Evolutionary conservation across 2,797 vertebrate genomes (phyloP), one percentile per base, ranked within the genome.

Genomic region (Liasis olivaceus): DNA sequence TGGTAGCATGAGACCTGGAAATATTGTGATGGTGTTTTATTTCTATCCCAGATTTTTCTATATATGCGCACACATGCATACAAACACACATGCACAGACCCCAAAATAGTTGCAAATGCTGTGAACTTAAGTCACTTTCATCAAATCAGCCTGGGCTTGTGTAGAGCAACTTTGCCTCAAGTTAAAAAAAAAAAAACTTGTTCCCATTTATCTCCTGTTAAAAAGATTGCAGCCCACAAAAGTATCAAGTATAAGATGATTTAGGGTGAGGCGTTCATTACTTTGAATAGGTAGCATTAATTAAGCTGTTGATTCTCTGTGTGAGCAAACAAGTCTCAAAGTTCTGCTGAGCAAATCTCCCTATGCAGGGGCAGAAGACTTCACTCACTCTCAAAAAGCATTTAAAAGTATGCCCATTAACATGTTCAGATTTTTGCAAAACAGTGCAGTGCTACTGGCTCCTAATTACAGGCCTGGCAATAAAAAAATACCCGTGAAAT

Each of bases 171-270:
- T 3, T 77, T 66, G 28, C 17, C 20, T 90, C 2, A 22, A 85
- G 31, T 90, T 92, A 89, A 62, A 47, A 64, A 92, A 85, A 64
- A 85, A 91, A 92, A 59, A 56, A 28, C 89, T 92, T 72, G 72
- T 62, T 90, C 87, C 64, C 42, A 72, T 77, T 92, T 90, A 90
- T 87, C 42, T 92, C 14, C 20, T 87, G 84, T 90, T 89, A 92
- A 92, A 90, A 90, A 72, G 6, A 66, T 72, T 86, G 59, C 54
- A 60, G 42, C 86, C 59, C 62, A 86, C 88, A 56, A 72, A 92
- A 60, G 31, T 62, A 58, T 90, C 84, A 92, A 58, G 4, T 85
- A 81, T 47, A 31, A 88, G 64, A 91, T n/a, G 59, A 22, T 88
- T 92, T 84, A 81, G 8, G 14, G 12, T 14, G 36, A 92, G n/a